These are phyloP conservation scores for Antitype chi DNA, from an alignment of 2,888 invertebrate genomes.

Conservation along the genomic window DNA sequence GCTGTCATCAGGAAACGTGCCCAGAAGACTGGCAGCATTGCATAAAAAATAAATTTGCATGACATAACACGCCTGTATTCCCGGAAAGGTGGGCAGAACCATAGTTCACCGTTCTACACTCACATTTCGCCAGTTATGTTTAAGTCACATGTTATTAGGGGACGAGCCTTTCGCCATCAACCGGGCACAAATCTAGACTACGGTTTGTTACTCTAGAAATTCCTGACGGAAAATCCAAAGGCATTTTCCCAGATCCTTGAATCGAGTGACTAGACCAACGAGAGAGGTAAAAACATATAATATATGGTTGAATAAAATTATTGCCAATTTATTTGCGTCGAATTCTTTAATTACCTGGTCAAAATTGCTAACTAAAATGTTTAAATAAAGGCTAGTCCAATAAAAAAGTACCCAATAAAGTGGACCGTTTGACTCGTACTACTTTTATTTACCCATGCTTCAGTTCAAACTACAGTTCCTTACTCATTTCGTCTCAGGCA, in stretches of 20 bases:
- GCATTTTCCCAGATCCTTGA: neutral
- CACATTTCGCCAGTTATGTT: neutral
- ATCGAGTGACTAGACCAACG: neutral
- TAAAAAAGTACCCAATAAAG: neutral
- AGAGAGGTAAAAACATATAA: neutral
- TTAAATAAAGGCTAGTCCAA: neutral
- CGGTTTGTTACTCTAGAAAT: no score
- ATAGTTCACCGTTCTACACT: neutral
- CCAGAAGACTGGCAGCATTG: no score
- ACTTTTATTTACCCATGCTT: slow-evolving; percentile 10
- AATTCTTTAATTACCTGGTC: neutral
- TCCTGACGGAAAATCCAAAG: neutral
- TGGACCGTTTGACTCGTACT: slow-evolving; percentile 12
- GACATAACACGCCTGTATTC: neutral
- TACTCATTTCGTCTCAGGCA: slow-evolving; percentile 34
- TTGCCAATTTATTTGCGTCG: neutral
- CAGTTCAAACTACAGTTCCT: slow-evolving; percentile 35
- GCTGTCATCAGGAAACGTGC: no score
- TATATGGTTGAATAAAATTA: neutral
- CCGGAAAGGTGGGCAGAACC: neutral
- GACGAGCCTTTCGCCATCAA: no score
- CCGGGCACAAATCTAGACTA: neutral
- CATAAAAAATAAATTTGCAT: no score
- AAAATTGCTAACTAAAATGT: neutral
- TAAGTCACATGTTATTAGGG: neutral